Conservation (phyloP, 2,797 vertebrate genomes). For the Hapalemur alaotrensis region DNA sequence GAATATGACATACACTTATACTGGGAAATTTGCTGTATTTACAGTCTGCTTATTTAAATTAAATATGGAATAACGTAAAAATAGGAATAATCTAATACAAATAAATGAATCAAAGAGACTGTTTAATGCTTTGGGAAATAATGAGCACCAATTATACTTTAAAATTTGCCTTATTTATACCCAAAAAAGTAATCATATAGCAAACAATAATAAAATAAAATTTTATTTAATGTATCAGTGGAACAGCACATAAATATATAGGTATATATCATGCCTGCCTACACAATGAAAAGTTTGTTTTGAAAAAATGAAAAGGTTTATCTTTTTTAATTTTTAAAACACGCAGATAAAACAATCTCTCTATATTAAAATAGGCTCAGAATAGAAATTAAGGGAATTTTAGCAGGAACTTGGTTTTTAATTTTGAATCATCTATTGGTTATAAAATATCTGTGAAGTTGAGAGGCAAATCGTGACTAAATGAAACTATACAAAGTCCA, state of each 20-base stretch:
- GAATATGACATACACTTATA: background rate
- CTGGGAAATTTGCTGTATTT: background rate
- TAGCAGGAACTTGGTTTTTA: background rate
- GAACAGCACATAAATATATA: background rate
- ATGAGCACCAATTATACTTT: background rate
- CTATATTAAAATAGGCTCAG: background rate
- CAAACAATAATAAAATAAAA: background rate
- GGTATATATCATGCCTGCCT: background rate
- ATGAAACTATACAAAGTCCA: background rate
- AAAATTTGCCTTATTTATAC: background rate
- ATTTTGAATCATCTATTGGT: background rate
- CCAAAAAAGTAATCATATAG: background rate
- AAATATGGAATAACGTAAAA: background rate
- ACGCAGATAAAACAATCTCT: background rate
- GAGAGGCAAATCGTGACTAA: background rate
- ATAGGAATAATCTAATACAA: background rate
- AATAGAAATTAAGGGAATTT: background rate
- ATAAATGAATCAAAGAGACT: background rate
- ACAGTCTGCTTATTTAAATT: background rate
- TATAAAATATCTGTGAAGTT: background rate
- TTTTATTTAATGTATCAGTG: background rate
- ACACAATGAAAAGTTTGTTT: background rate
- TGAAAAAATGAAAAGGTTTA: background rate
- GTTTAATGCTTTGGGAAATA: background rate
- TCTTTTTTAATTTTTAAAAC: background rate